Evolutionary conservation across 2,888 invertebrate species (phyloP), one percentile per base, ranked within the genome.

Genomic region (Minunthozetes semirufus): DNA sequence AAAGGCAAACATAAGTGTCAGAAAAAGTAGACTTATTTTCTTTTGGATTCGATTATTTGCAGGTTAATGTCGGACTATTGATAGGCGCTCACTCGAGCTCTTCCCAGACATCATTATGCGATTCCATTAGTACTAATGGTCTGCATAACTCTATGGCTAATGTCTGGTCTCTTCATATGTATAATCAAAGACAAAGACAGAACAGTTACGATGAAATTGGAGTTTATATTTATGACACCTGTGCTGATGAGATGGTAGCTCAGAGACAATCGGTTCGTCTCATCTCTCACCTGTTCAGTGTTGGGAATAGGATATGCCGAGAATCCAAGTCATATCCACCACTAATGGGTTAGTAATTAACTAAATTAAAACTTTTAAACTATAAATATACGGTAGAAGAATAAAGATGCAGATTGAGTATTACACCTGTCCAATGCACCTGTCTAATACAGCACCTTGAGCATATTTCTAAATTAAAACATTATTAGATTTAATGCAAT

Each of bases 91-190:
- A 66, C 33, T 66, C 38, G 33, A 66, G 63, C 63, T 19, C 29
- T 17, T 33, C 61, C 17, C 3, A 38, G 4, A n/a, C 33, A 11
- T 66, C 63, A 3, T 66, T 66, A 29, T 66, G 75, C 38, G 71
- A 61, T 53, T 11, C 33, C 50, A 56, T 75, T 56, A 70, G 66
- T 59, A 25, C 50, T n/a, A 48, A 50, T 46, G 70, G 29, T 25
- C 76, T 78, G 0, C 72, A 76, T n/a, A 72, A 76, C 11, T 77
- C 77, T 19, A 77, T 79, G 78, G 77, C 78, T 0, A 78, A 78
- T 13, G 77, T 79, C 1, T 79, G 79, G 79, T 76, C 78, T 1
- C 76, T 77, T 0, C 78, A 78, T 70, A 78, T 78, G 61, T 75
- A 76, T 1, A 79, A 79, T 50, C 75, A 75, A 27, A 42, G 48